Percentiles rank a stretch among this genome's conserved stretches.
Evolutionary conservation across 2,113 vertebrate genomes (phyloP).

Genomic region (Triplophysa siluroides): DNA sequence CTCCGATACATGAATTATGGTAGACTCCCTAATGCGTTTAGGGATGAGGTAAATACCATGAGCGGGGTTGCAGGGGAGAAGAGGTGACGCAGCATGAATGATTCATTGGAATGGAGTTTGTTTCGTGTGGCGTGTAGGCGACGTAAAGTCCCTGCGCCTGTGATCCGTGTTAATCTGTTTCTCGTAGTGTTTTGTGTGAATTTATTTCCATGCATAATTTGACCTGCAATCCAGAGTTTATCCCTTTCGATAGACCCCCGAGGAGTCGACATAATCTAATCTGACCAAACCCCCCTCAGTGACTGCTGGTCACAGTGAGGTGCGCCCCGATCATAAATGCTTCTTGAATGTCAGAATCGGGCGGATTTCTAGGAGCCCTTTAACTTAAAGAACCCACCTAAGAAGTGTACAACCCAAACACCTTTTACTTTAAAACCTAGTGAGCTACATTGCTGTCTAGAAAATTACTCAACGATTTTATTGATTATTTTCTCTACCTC

Average conservation of each 20-base stretch:
- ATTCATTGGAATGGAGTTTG: conserved; percentile 24
- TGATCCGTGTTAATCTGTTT: conserved; percentile 17
- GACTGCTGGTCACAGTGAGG: too few relatives aligned
- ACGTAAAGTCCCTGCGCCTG: conserved; percentile 1
- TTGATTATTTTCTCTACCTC: too few relatives aligned
- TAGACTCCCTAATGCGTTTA: conserved; percentile 43
- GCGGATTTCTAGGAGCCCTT: neutral
- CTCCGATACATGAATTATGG: conserved; percentile 40
- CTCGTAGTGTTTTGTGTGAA: conserved; percentile 5
- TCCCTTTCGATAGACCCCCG: conserved; percentile 25
- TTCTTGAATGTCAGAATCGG: conserved; percentile 29
- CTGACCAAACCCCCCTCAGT: conserved; percentile 26
- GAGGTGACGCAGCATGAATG: conserved; percentile 20
- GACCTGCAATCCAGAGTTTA: conserved; percentile 27
- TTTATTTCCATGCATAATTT: conserved; percentile 19
- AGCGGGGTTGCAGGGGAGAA: conserved; percentile 16
- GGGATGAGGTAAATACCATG: conserved; percentile 50
- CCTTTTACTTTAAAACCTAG: neutral
- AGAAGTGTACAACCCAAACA: neutral
- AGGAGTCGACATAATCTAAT: conserved; percentile 45
- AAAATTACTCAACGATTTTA: too few relatives aligned
- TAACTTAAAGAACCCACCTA: neutral
- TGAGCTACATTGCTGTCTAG: neutral
- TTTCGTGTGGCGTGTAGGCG: conserved; percentile 1
- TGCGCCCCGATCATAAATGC: conserved; percentile 16